phyloP scores from a whole-genome alignment of 2,888 invertebrate genomes.

The Nyleta sp. region DNA sequence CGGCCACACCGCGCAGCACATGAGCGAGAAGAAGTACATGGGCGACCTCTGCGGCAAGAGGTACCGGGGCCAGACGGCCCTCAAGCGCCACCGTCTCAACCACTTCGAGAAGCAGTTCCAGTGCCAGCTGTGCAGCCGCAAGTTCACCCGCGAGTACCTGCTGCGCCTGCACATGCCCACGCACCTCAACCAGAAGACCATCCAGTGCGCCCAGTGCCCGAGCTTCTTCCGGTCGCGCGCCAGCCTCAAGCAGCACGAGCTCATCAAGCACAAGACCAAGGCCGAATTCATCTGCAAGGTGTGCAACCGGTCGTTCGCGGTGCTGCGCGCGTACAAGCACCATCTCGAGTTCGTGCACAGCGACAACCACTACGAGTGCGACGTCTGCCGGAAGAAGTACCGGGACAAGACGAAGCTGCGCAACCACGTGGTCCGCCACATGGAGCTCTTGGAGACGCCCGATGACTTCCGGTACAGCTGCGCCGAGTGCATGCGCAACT shows the following conservation, averaged over 20 bases:
- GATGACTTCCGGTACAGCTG: constrained; percentile 17
- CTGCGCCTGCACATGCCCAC: constrained; percentile 29
- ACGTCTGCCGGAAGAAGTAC: constrained; percentile 28
- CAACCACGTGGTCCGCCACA: constrained; percentile 13
- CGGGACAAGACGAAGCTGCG: neutral
- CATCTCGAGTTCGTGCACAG: constrained; percentile 3
- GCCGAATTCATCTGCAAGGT: constrained; percentile 15
- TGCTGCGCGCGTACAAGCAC: constrained; percentile 1
- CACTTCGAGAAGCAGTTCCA: constrained; percentile 39
- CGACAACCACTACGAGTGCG: constrained; percentile 5
- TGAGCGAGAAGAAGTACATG: constrained; percentile 20
- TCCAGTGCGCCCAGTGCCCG: constrained; percentile 21
- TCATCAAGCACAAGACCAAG: constrained; percentile 30
- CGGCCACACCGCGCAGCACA: neutral
- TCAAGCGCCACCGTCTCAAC: constrained; percentile 32
- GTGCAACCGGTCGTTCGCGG: constrained; percentile 5
- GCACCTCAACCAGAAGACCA: constrained; percentile 14
- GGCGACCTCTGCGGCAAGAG: constrained; percentile 27
- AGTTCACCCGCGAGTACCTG: constrained; percentile 30
- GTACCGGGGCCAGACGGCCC: constrained; percentile 2
- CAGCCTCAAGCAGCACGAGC: constrained; percentile 27
- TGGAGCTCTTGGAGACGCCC: neutral
- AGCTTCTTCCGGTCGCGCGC: constrained; percentile 6
- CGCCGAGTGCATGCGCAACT: constrained; percentile 5
- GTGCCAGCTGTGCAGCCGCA: constrained; percentile 21